These are phyloP conservation scores for Lutjanus campechanus DNA, from an alignment of 2,797 vertebrate species.

Conservation along the genomic window DNA sequence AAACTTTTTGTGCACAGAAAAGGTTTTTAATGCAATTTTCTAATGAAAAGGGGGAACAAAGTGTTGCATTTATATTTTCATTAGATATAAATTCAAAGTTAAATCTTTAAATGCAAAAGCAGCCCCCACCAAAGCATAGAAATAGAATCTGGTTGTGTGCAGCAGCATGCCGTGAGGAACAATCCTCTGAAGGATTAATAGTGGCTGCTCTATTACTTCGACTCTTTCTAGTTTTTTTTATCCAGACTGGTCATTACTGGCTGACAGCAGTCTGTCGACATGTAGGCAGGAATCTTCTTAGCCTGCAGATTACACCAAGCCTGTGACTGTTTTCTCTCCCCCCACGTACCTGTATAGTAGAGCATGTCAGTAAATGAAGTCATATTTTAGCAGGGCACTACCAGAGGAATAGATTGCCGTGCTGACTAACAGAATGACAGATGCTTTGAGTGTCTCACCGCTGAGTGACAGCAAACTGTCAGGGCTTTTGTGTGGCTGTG, in stretches of 20 bases:
- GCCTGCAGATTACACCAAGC: conserved; percentile 65
- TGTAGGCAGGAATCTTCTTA: conserved; percentile 69
- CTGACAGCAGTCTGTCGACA: conserved; percentile 65
- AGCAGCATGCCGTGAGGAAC: conserved; percentile 44
- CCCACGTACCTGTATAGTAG: conserved; percentile 49
- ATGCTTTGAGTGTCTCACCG: conserved; percentile 68
- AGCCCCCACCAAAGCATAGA: neutral
- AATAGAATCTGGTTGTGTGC: conserved; percentile 24
- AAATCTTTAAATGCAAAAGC: conserved; percentile 11
- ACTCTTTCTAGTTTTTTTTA: conserved; percentile 48
- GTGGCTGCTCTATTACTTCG: conserved; percentile 52
- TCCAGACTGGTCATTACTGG: conserved; percentile 67
- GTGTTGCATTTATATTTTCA: no score
- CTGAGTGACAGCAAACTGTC: conserved; percentile 80
- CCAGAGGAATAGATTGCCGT: conserved; percentile 65
- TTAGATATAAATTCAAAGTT: neutral
- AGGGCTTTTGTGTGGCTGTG: conserved; percentile 68
- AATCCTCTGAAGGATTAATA: conserved; percentile 72
- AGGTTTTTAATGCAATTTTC: no score
- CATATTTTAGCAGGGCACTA: conserved; percentile 63
- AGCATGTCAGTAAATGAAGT: conserved; percentile 68
- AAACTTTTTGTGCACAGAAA: no score
- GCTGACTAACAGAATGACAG: conserved; percentile 78
- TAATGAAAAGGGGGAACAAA: no score
- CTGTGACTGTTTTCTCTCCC: conserved; percentile 24